Evolutionary conservation across 2,888 invertebrate genomes (phyloP).

Genomic region (Melieria omissa): DNA sequence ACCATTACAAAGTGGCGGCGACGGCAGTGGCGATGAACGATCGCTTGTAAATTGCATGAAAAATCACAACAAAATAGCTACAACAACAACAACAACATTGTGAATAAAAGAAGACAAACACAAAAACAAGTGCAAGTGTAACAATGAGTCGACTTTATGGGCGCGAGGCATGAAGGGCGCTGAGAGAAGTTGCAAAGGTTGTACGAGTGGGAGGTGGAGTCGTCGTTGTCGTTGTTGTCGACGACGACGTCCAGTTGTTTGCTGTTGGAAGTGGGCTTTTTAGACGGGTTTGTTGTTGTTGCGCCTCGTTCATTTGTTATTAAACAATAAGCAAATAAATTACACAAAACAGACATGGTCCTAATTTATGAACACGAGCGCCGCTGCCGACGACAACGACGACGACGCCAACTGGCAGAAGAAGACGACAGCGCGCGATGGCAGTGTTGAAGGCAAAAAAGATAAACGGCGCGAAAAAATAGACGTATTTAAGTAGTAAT

Average conservation of each 20-base stretch:
- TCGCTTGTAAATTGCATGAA: background rate
- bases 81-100: background rate
- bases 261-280: background rate
- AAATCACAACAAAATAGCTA: conserved; percentile 2
- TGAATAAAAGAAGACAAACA: background rate
- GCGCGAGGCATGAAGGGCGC: background rate
- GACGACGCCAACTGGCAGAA: conserved; percentile 19
- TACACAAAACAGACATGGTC: conserved; percentile 40
- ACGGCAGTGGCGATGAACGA: background rate
- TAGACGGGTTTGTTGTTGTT: background rate
- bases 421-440: conserved; percentile 12
- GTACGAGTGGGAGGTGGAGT: conserved; percentile 21
- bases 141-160: too few species aligned
- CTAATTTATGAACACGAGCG: conserved; percentile 40
- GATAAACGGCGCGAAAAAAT: conserved; percentile 13
- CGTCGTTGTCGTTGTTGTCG: conserved; percentile 1
- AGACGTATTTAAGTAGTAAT: conserved; percentile 21
- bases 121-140: background rate
- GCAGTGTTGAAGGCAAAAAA: conserved; percentile 17
- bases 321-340: conserved; percentile 43
- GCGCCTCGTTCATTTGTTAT: conserved; percentile 30
- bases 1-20: background rate
- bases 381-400: background rate
- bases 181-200: background rate
- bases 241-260: background rate